Evolutionary conservation across 2,113 vertebrate species (phyloP).

Genomic region (Agapornis roseicollis): DNA sequence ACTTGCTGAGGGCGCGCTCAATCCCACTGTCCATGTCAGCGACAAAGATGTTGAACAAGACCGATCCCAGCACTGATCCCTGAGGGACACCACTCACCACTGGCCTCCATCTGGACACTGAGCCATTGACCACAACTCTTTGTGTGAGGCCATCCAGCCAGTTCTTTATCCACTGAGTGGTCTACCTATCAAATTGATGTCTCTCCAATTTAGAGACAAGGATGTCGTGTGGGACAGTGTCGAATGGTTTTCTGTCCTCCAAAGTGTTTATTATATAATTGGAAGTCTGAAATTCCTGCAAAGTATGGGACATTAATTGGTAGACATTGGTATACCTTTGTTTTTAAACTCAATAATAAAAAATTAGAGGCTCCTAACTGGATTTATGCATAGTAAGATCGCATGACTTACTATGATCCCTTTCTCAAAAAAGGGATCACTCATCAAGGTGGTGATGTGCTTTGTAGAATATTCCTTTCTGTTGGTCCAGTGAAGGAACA

Average conservation of each 20-base stretch:
- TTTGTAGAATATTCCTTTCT: neutral
- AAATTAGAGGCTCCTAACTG: neutral
- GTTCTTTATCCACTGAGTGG: no score
- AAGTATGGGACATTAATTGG: neutral
- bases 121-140: no score
- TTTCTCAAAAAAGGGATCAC: neutral
- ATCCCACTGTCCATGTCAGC: no score
- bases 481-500: neutral
- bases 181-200: no score
- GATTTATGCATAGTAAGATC: neutral
- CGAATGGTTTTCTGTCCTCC: neutral
- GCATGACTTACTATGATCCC: neutral
- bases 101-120: no score
- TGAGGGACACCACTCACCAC: no score
- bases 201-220: no score
- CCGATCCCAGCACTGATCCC: no score
- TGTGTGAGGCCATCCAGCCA: no score
- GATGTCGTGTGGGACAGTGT: no score
- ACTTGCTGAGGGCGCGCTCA: no score
- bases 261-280: neutral
- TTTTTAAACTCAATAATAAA: neutral
- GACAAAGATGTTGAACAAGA: no score
- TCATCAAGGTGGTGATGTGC: neutral
- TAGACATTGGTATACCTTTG: neutral
- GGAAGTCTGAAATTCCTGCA: neutral